Conservation (phyloP, 2,797 vertebrate genomes). For the Clarias fuscus region DNA sequence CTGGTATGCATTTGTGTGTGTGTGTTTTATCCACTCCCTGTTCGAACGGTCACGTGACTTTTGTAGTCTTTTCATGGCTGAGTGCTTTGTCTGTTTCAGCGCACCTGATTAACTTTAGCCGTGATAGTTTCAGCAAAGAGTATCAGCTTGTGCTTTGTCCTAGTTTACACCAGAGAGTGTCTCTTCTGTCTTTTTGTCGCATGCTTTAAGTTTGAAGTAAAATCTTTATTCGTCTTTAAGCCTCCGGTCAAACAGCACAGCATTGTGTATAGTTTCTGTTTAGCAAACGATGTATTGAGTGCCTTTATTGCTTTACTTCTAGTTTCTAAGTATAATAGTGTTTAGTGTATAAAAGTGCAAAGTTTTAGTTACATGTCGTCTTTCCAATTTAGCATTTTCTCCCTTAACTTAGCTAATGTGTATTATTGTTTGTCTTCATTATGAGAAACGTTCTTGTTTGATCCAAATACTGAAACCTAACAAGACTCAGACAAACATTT, state of each 20-base stretch:
- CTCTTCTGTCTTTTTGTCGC: neutral
- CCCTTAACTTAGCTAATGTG: neutral
- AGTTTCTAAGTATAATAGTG: no score
- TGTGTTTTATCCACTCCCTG: neutral
- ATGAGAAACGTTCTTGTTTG: neutral
- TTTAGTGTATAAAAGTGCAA: neutral
- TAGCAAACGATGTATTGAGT: neutral
- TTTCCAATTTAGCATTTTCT: no score
- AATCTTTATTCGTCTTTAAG: neutral
- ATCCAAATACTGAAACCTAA: neutral
- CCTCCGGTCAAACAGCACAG: neutral
- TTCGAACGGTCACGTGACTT: neutral
- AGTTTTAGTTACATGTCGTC: neutral
- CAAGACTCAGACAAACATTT: neutral
- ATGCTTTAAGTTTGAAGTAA: neutral
- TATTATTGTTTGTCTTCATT: neutral
- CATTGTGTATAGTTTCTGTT: neutral
- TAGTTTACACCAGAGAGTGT: neutral
- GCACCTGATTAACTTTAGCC: neutral
- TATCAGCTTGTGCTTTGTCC: neutral
- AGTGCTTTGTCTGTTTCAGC: constrained; percentile 1
- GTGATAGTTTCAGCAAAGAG: neutral
- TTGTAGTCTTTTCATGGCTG: constrained; percentile 6
- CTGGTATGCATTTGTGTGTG: neutral
- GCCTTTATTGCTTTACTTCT: neutral